Evolutionary conservation across 53 echinoderm and acorn worm species (phyloP).

Genomic region (Stichopus horrens): DNA sequence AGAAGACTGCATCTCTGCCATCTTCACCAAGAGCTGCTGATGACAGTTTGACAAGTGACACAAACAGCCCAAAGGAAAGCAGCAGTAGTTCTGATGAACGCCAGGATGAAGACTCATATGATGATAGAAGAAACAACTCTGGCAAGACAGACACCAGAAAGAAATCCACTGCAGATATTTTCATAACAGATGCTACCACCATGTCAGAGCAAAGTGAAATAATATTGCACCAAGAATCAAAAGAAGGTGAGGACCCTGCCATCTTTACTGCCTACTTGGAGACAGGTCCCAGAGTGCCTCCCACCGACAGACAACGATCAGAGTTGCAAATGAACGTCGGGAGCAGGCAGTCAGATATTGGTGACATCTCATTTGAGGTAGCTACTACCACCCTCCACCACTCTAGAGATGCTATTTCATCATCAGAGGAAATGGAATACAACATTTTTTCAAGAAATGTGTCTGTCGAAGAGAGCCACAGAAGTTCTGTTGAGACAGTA

Average conservation of each 20-base stretch:
- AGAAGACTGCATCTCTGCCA: conserved; percentile 30
- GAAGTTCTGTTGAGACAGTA: not conserved
- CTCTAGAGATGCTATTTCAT: not conserved
- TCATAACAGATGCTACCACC: not conserved
- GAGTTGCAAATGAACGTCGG: conserved; percentile 31
- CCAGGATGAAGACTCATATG: not conserved
- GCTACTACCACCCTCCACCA: not conserved
- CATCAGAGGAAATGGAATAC: conserved; percentile 18
- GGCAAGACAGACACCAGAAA: not conserved
- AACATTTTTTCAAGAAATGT: conserved; percentile 20
- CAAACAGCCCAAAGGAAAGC: conserved; percentile 19
- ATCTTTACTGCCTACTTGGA: conserved; percentile 24
- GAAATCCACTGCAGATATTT: conserved; percentile 33
- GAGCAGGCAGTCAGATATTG: not conserved
- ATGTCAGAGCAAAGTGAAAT: not conserved
- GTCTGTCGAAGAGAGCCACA: not conserved
- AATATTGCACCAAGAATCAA: not conserved
- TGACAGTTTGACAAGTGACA: conserved; percentile 20
- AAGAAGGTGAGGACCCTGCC: not conserved
- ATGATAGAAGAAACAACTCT: not conserved
- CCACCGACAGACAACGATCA: conserved; percentile 1
- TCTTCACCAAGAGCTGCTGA: conserved; percentile 6
- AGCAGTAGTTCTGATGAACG: conserved; percentile 21
- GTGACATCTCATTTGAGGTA: conserved; percentile 7
- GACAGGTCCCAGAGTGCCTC: not conserved